These are phyloP conservation scores for Cladorhizidae sp. DNA, from an alignment of 37 sponge, comb jelly and placozoan species.

Conservation along the genomic window DNA sequence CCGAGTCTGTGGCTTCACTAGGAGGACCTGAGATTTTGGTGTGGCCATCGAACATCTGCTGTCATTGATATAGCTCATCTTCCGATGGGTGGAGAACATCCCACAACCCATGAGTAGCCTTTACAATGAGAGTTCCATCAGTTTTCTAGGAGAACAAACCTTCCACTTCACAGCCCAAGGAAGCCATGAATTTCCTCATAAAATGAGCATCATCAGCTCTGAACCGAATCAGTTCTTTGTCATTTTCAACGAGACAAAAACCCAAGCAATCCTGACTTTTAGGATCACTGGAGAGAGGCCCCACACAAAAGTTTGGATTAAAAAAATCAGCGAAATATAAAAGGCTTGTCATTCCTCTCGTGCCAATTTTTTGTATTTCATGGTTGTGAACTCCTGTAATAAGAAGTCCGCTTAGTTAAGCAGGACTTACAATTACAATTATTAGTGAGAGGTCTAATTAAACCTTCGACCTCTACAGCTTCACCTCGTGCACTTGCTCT, in stretches of 20 bases:
- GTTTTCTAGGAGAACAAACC: slow-evolving; percentile 54
- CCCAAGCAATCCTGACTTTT: slow-evolving; percentile 48
- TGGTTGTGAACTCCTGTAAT: slow-evolving; percentile 30
- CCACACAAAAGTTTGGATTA: slow-evolving; percentile 40
- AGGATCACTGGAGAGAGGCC: slow-evolving; percentile 58
- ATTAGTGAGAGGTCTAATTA: too few relatives aligned
- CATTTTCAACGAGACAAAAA: slow-evolving; percentile 53
- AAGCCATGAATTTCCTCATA: slow-evolving; percentile 67
- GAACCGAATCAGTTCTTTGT: slow-evolving; percentile 35
- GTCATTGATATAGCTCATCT: slow-evolving; percentile 58
- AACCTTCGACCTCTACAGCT: too few relatives aligned
- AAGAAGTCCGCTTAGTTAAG: too few relatives aligned
- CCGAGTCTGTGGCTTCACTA: not conserved
- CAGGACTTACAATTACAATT: too few relatives aligned
- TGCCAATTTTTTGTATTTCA: slow-evolving; percentile 16
- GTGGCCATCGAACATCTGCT: slow-evolving; percentile 34
- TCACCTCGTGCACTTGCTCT: too few relatives aligned
- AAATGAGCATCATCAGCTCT: slow-evolving; percentile 53
- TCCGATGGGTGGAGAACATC: slow-evolving; percentile 72
- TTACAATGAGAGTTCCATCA: slow-evolving; percentile 38
- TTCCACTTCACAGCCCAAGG: slow-evolving; percentile 44
- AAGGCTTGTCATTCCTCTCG: not conserved
- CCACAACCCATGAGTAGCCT: slow-evolving; percentile 71
- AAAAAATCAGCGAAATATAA: slow-evolving; percentile 34
- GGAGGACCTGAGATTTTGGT: slow-evolving; percentile 2